Conservation (phyloP, 2,888 invertebrate species). For the Cetonia aurata region DNA sequence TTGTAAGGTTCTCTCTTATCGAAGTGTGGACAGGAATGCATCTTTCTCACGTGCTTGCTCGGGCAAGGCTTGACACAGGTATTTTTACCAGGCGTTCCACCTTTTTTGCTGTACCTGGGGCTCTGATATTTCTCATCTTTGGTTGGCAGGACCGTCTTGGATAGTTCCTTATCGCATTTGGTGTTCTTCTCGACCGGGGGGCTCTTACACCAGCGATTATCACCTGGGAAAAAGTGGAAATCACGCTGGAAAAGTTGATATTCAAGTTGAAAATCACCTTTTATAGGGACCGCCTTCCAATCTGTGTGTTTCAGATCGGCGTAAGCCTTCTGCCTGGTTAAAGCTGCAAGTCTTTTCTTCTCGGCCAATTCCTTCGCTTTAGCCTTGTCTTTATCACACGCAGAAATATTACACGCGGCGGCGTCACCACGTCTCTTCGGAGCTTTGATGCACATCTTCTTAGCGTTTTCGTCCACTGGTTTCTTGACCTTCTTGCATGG, state of each 20-base stretch:
- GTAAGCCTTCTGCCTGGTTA: slow-evolving; percentile 20
- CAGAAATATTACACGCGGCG: neutral
- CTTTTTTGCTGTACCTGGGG: slow-evolving; percentile 15
- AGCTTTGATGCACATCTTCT: slow-evolving; percentile 12
- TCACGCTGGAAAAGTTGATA: neutral
- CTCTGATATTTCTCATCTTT: slow-evolving; percentile 22
- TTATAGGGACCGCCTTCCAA: slow-evolving; percentile 40
- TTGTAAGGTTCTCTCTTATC: neutral
- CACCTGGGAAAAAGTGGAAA: neutral
- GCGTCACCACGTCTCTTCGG: neutral
- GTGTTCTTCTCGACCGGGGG: slow-evolving; percentile 34
- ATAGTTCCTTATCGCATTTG: slow-evolving; percentile 31
- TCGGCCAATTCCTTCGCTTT: neutral
- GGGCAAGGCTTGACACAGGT: neutral
- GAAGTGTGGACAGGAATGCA: slow-evolving; percentile 10
- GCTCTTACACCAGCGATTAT: slow-evolving; percentile 18
- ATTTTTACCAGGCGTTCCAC: neutral
- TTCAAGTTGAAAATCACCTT: slow-evolving; percentile 22
- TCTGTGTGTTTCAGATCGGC: slow-evolving; percentile 38
- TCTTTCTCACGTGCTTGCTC: slow-evolving; percentile 19
- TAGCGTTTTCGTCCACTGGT: slow-evolving; percentile 14
- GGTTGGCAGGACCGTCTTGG: slow-evolving; percentile 6
- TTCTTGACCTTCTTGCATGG: neutral
- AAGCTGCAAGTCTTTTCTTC: slow-evolving; percentile 18
- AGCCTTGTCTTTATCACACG: slow-evolving; percentile 26